Base-by-base conservation (phyloP, 1,140 invertebrate species). In the Phymorhynchus buccinoides region DNA sequence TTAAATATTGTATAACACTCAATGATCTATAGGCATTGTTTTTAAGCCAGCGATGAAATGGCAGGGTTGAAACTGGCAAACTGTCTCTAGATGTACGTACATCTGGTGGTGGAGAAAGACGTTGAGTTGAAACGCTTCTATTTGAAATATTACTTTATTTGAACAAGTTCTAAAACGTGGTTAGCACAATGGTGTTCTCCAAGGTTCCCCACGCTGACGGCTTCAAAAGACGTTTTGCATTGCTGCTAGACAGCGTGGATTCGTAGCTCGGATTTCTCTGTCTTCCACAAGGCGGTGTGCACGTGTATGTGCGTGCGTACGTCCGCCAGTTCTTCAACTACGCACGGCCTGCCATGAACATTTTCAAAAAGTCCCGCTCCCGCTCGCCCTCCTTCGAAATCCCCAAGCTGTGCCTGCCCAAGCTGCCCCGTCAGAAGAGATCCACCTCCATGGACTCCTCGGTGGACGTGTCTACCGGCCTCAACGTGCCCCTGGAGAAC, bases 301-400 rank as follows among this genome's bases (percentile, higher is more conserved):
- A 7, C 35, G 32, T 35, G 30, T 37, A 35, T 32, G 6, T 66
- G 73, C 7, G 35, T 42, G 27, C 35, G 44, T 77, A 35, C 37
- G 14, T 7, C 35, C 3, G 35, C 4, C 30, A 35, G 35, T 3
- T 7, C 1, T 41, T 9, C n/a, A 0, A 16, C n/a, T 7, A 9
- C n/a, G n/a, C 3, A 6, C 44, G 1, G 18, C 30, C 32, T 9
- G 44, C 56, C 4, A 89, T 89, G 88, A 89, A 90, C 78, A 86
- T 90, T n/a, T 90, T 91, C 85, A 89, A 87, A 83, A 89, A 89
- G 80, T 88, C 87, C 48, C 85, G 88, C 22, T 88, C 87, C 62
- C 80, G 87, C 12, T 91, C 90, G 18, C 89, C 89, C 1, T 89
- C 90, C 9, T 90, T 91, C 84, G 91, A 91, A 84, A 88, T 92